Percentiles rank a stretch among this genome's conserved stretches.
Evolutionary conservation across 2,888 invertebrate species (phyloP).

Genomic region (Sarcophaga subvicina): DNA sequence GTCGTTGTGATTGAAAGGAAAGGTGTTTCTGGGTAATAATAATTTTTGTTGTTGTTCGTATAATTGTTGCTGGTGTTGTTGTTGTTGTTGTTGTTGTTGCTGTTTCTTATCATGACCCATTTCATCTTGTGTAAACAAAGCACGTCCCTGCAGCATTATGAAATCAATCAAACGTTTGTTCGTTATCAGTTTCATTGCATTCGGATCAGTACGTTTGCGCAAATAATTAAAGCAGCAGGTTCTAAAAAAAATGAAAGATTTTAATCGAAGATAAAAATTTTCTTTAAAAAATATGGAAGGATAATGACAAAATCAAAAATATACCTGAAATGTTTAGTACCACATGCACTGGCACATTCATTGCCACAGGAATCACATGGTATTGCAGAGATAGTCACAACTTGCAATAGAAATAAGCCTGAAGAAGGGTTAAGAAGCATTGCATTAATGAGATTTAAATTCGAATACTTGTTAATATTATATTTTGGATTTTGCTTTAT

Average conservation of each 20-base stretch:
- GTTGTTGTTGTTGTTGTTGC: conserved; percentile 49
- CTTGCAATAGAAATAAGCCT: conserved; percentile 74
- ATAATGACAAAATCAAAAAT: neutral
- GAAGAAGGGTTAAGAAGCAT: neutral
- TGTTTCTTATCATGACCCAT: conserved; percentile 68
- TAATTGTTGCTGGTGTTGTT: conserved; percentile 16
- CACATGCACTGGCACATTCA: conserved; percentile 85
- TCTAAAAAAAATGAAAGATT: conserved; percentile 74
- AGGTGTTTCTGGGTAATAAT: conserved; percentile 34
- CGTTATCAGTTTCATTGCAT: conserved; percentile 75
- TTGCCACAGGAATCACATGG: conserved; percentile 86
- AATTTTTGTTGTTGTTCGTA: conserved; percentile 28
- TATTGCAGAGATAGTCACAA: conserved; percentile 76
- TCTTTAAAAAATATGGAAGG: too few relatives aligned
- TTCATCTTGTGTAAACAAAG: conserved; percentile 76
- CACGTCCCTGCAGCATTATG: conserved; percentile 78
- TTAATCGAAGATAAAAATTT: too few relatives aligned
- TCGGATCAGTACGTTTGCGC: conserved; percentile 83
- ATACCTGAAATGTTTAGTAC: conserved; percentile 85
- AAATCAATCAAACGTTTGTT: conserved; percentile 79
- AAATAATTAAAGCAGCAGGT: conserved; percentile 88
- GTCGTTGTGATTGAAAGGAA: conserved; percentile 36
- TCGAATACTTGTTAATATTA: neutral
- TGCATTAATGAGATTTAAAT: neutral
- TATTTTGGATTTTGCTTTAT: too few relatives aligned